Evolutionary conservation across 2,797 vertebrate species (phyloP).

Genomic region (Neoniphon sammara): DNA sequence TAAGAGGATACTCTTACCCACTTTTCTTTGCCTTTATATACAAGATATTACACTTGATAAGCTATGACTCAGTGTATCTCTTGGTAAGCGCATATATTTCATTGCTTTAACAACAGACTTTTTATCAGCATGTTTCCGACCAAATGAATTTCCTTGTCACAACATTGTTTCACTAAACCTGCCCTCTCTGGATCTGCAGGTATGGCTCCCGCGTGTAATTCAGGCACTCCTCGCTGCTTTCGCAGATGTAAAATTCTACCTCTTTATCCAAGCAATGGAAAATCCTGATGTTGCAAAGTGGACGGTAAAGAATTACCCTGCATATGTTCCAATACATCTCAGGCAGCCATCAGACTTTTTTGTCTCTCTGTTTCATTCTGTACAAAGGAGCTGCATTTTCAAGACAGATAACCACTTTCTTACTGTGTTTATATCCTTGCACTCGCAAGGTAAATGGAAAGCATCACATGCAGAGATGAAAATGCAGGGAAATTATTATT

Average conservation of each 20-base stretch:
- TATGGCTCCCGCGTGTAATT: conserved; percentile 90
- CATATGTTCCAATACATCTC: background rate
- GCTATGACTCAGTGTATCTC: conserved; percentile 84
- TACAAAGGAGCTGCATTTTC: background rate
- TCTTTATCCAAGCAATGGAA: conserved; percentile 84
- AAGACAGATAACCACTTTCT: background rate
- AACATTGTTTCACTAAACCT: conserved; percentile 7
- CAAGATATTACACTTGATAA: conserved; percentile 86
- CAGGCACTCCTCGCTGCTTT: conserved; percentile 90
- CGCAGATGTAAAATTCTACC: conserved; percentile 91
- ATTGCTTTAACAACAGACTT: background rate
- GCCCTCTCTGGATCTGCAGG: conserved; percentile 75
- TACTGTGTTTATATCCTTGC: too few species aligned
- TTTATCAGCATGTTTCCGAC: background rate
- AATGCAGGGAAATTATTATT: too few species aligned
- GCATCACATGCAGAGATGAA: too few species aligned
- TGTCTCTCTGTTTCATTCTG: background rate
- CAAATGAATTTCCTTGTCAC: background rate
- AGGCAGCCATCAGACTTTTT: background rate
- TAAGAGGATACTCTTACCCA: conserved; percentile 92
- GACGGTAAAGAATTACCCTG: conserved; percentile 83
- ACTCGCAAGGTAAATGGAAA: too few species aligned
- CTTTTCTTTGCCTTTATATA: conserved; percentile 91
- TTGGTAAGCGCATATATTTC: conserved; percentile 83
- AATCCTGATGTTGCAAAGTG: conserved; percentile 85